Evolutionary conservation across 1,140 invertebrate species (phyloP), one percentile per base, ranked within the genome.

Genomic region (Berghia stephanieae): DNA sequence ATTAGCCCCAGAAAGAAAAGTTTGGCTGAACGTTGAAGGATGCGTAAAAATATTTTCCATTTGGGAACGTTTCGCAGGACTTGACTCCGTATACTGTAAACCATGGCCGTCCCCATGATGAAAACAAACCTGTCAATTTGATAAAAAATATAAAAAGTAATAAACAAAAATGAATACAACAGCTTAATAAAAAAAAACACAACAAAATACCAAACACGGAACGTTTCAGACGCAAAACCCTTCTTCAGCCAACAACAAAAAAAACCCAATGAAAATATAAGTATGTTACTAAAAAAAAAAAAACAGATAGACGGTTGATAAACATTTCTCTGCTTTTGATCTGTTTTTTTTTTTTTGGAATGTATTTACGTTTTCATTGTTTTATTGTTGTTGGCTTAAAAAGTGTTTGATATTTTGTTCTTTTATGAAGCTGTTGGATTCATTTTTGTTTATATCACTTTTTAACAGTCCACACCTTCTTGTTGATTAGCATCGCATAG

Each of bases 41-140:
- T 91, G 77, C 88, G 87, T 42, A 52, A 75, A 57, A 90, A 89
- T 74, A 92, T 92, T 87, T 91, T 86, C 18, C 85, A 83, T 85
- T 90, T 90, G 16, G 94, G 92, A 0, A 92, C 89, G 2, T 92
- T 92, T 78, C 93, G 92, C 43, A 93, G 91, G 18, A 96, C 87
- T 82, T 94, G 93, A 0, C 93, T 92, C 78, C 93, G 93, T 1
- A 96, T 90, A 0, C 95, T 95, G 21, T 97, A 92, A 0, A 94
- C 93, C 79, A 97, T 93, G 46, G 95, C 95, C 24, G 97, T 93
- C n/a, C 96, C 96, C 95, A 97, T 97, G 44, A 97, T 94, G 94
- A 95, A 98, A 13, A 96, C 92, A 89, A 98, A 97, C 91, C 93
- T 94, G 75, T 2, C 8, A 52, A 40, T 49, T 18, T 21, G 36